phyloP scores from a whole-genome alignment of 2,113 vertebrate genomes.

The Rissa tridactyla region DNA sequence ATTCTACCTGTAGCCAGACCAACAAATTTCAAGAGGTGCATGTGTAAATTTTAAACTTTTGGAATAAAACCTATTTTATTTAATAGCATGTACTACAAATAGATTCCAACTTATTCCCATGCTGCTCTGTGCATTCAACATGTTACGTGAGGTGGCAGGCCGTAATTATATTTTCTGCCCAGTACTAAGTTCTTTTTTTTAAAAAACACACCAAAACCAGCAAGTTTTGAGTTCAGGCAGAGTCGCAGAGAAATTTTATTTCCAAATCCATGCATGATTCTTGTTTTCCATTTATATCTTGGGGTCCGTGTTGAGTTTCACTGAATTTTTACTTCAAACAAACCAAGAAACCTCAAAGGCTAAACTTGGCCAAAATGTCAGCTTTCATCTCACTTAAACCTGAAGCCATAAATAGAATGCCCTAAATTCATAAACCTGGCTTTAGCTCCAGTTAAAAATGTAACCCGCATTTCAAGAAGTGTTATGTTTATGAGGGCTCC shows the following conservation, averaged over 20 bases:
- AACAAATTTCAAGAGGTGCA: neutral
- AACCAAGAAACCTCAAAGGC: conserved; percentile 55
- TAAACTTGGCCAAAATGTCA: conserved; percentile 29
- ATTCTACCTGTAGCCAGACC: neutral
- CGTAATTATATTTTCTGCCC: neutral
- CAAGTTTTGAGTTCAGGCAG: neutral
- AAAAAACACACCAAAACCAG: neutral
- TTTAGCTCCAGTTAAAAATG: conserved; percentile 2
- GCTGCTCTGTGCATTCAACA: neutral
- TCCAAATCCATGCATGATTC: neutral
- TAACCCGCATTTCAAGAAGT: neutral
- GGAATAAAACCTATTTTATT: neutral
- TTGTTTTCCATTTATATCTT: conserved; percentile 42
- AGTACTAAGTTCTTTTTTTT: neutral
- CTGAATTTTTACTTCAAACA: conserved; percentile 46
- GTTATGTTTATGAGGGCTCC: neutral
- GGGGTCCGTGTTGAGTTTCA: neutral
- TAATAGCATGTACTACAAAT: neutral
- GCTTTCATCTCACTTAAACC: conserved; percentile 50
- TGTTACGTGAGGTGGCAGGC: neutral
- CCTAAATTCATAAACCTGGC: conserved; percentile 48
- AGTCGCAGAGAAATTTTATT: neutral
- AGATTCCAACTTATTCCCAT: neutral
- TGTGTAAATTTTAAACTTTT: neutral
- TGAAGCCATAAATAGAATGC: conserved; percentile 41